Evolutionary conservation across 2,797 vertebrate genomes (phyloP), one percentile per base, ranked within the genome.

Genomic region (Esox lucius): DNA sequence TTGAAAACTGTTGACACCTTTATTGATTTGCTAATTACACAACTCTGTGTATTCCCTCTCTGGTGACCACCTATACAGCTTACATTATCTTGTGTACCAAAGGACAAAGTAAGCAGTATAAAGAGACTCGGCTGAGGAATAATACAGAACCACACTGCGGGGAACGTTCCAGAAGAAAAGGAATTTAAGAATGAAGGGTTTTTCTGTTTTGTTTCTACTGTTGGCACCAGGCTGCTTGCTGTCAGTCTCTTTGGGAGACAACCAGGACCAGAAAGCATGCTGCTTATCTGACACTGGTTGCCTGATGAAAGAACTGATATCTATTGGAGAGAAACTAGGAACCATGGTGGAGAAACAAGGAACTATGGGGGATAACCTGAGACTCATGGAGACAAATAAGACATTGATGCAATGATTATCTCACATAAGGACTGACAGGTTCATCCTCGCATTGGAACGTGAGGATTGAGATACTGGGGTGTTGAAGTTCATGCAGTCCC

Each of bases 281-380:
- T 15, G 46, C 71, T 72, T 68, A 65, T 68, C 71, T 61, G 73
- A 82, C 17, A 68, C 7, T 51, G 51, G n/a, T 31, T 71, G 64
- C 2, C 12, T 79, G 61, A 28, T 51, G 1, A 59, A 68, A 79
- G 66, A 82, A 11, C 42, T 83, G 24, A 83, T 75, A 31, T 39
- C 56, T 0, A 1, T 86, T 49, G 79, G 15, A 33, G 75, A 85
- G 72, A 86, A 85, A 65, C 56, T 85, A 2, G 3, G 66, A 61
- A 75, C 71, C 75, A 78, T 87, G 75, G 67, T 9, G 0, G 82
- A 84, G 24, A 84, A 77, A 75, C 42, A 39, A 2, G 86, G 46
- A 61, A 76, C 70, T 74, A 78, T 87, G 75, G 69, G 11, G 0
- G 81, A 84, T n/a, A 84, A 77, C 72, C 49, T 87, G 7, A 15